These are phyloP conservation scores for Erebia epiphron DNA, from an alignment of 2,888 invertebrate species.

Conservation along the genomic window DNA sequence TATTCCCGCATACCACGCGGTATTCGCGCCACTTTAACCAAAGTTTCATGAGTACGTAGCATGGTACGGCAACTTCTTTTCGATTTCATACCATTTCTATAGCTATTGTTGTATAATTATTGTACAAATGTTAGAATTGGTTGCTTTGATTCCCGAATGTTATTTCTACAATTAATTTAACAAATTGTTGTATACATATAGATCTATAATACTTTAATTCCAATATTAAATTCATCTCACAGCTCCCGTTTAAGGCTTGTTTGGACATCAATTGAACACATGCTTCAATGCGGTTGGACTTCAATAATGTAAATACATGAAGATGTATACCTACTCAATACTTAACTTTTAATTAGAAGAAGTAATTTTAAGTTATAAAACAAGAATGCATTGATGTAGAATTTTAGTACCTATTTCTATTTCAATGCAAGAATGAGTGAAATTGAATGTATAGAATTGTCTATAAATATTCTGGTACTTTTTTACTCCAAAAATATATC, in stretches of 20 bases:
- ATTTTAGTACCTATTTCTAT: no score
- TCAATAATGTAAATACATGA: constrained; percentile 31
- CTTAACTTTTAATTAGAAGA: no score
- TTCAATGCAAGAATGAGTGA: no score
- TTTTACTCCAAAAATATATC: neutral
- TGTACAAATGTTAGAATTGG: neutral
- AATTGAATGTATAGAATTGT: no score
- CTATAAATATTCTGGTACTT: no score
- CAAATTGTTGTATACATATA: constrained; percentile 40
- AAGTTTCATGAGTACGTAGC: no score
- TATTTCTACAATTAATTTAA: constrained; percentile 25
- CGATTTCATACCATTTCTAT: neutral
- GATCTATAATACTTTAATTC: constrained; percentile 44
- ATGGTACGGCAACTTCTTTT: neutral
- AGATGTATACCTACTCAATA: neutral
- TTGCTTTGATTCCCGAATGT: neutral
- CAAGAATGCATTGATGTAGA: no score
- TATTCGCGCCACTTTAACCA: no score
- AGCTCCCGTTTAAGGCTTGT: constrained; percentile 76
- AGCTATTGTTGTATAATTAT: neutral
- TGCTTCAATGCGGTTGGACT: constrained; percentile 49
- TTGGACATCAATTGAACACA: constrained; percentile 74
- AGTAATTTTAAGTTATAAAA: no score
- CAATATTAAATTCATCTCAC: constrained; percentile 69
- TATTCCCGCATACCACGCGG: no score